Evolutionary conservation across 2,888 invertebrate species (phyloP).

Genomic region (Clostera curtula): DNA sequence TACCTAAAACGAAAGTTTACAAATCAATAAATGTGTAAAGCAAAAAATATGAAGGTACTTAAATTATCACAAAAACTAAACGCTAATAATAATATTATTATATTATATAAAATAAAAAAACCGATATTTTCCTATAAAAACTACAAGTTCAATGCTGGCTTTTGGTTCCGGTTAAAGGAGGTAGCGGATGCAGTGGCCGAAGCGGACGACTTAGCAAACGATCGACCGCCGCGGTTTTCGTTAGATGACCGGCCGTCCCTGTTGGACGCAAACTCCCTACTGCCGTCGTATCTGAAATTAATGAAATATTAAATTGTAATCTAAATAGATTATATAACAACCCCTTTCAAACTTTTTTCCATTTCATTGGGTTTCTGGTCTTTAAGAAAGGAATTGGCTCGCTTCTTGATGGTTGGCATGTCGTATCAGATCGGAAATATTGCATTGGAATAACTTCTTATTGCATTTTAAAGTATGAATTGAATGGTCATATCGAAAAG

Average conservation of each 20-base stretch:
- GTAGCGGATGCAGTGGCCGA: conserved; percentile 29
- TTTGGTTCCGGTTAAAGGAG: conserved; percentile 23
- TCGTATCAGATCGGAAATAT: no score
- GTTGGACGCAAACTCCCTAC: conserved; percentile 32
- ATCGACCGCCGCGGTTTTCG: conserved; percentile 25
- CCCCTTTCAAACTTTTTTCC: no score
- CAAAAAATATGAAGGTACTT: no score
- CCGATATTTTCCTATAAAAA: background rate
- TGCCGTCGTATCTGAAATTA: conserved; percentile 26
- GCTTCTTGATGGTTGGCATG: no score
- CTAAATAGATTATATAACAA: conserved; percentile 2
- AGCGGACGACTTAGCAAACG: conserved; percentile 32
- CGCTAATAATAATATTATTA: background rate
- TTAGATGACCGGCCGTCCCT: conserved; percentile 24
- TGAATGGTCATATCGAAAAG: no score
- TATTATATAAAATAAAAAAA: background rate
- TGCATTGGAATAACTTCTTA: no score
- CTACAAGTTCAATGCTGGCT: background rate
- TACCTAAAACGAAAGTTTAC: no score
- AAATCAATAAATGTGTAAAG: no score
- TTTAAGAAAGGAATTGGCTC: no score
- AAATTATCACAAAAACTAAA: no score
- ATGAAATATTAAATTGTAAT: background rate
- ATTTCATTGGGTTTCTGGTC: no score
- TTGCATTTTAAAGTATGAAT: no score